These are phyloP conservation scores for Zaprionus gabonicus DNA, from an alignment of 1,140 invertebrate genomes.

Conservation along the genomic window DNA sequence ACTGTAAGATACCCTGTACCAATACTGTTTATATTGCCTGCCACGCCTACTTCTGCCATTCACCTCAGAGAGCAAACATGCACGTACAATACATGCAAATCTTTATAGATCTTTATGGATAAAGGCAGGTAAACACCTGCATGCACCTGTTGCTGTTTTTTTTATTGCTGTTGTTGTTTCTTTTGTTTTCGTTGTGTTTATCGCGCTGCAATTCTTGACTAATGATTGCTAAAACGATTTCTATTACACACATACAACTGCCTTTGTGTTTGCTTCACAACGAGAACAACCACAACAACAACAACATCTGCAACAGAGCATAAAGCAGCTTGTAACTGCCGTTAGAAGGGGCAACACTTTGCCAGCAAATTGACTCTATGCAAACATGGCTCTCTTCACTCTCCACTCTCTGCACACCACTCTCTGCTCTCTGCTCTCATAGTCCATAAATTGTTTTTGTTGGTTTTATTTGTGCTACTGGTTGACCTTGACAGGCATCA, in stretches of 20 bases:
- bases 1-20: background rate
- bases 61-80: conserved; percentile 1
- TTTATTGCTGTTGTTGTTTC: background rate
- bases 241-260: background rate
- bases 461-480: conserved; percentile 52
- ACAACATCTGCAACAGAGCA: conserved; percentile 10
- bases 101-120: background rate
- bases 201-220: conserved; percentile 27
- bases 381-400: background rate
- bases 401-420: background rate
- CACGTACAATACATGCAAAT: background rate
- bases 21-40: background rate
- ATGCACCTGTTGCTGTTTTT: conserved; percentile 37
- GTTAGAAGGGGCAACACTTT: conserved; percentile 17
- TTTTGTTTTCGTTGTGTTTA: conserved; percentile 22
- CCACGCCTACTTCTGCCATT: background rate
- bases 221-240: conserved; percentile 32
- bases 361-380: conserved; percentile 22
- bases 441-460: conserved; percentile 41
- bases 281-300: conserved; percentile 12
- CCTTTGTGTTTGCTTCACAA: conserved; percentile 2
- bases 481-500: conserved; percentile 49
- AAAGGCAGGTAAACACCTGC: conserved; percentile 20
- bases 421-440: conserved; percentile 2
- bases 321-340: conserved; percentile 24